Base-by-base conservation (phyloP, 2,113 vertebrate species). In the pig (Sus scrofa) region DNA sequence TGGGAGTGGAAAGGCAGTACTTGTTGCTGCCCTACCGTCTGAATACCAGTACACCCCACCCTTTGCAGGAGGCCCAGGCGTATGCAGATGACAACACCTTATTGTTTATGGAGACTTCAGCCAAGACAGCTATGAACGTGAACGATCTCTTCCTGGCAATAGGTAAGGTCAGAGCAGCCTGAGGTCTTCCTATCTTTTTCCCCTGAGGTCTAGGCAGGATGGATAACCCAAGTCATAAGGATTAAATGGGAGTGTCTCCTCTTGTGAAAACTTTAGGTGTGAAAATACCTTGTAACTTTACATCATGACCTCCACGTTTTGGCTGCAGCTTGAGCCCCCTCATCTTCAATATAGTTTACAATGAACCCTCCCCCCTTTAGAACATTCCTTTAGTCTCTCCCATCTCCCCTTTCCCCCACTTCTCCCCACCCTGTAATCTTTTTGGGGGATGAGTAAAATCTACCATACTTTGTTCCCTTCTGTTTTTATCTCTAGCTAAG, bases 21-120 rank as follows among this genome's bases (percentile, higher is more conserved):
- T 86, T 58, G 32, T 79, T 88, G 2, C 52, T 68, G 9, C 58
- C 63, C 27, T 78, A 8, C 39, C 50, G 96, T 86, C 87, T 96
- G 67, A 96, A 68, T 39, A 60, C 50, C 32, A 39, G 24, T 82
- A 50, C 13, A 68, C 22, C 65, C 70, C 16, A 63, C 62, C 44
- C 81, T 22, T 96, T 95, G 1, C 96, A 99, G 99, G 99, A 99
- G 93, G 99, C 99, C 15, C 99, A 99, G 95, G 99, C 98, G 0
- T 99, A 99, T 39, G 99, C 99, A 68, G 99, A 99, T 79, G 99
- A 99, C 98, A 99, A 99, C 98, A 99, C 99, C 95, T 98, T 99
- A 34, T 97, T 99, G 97, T 99, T 99, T 98, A 99, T 99, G 99
- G 99, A 99, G 98, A 99, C 99, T 4, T 99, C 99, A 12, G 99